Conservation (phyloP, 1,140 invertebrate species). For the Condylostylus longicornis region DNA sequence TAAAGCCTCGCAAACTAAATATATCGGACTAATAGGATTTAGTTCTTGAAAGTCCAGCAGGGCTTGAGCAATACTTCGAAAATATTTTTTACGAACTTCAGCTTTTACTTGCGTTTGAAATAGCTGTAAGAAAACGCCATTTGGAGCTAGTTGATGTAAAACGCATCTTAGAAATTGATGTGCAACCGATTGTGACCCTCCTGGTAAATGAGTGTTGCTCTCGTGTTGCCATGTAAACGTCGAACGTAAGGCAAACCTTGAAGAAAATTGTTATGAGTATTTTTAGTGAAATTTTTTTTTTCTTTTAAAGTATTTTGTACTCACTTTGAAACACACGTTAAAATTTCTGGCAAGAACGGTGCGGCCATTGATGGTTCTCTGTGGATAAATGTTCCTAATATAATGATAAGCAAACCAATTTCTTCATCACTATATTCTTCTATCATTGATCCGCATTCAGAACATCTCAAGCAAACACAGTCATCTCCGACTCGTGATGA, state of each 20-base stretch:
- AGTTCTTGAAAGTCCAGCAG: constrained; percentile 94
- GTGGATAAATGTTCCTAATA: constrained; percentile 89
- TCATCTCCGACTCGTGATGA: constrained; percentile 53
- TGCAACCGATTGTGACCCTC: constrained; percentile 80
- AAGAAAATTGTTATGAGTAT: background rate
- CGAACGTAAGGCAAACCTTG: constrained; percentile 53
- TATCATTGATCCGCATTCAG: constrained; percentile 64
- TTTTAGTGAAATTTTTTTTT: background rate
- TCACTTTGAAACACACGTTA: constrained; percentile 75
- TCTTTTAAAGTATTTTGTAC: constrained; percentile 7
- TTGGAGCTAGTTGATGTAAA: constrained; percentile 88
- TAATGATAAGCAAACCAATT: constrained; percentile 83
- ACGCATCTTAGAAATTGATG: constrained; percentile 94
- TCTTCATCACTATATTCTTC: constrained; percentile 97
- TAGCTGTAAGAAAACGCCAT: constrained; percentile 91
- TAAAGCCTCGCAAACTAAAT: constrained; percentile 77
- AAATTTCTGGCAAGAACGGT: constrained; percentile 78
- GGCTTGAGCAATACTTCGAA: constrained; percentile 82
- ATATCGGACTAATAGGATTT: constrained; percentile 84
- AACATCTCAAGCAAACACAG: constrained; percentile 48
- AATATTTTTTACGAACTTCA: constrained; percentile 45
- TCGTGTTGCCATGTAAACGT: constrained; percentile 86
- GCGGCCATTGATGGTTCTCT: constrained; percentile 87
- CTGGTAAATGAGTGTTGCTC: constrained; percentile 71
- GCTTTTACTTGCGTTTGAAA: constrained; percentile 74